Evolutionary conservation across 2,888 invertebrate genomes (phyloP).

Genomic region (Siphonodentalium dalli): DNA sequence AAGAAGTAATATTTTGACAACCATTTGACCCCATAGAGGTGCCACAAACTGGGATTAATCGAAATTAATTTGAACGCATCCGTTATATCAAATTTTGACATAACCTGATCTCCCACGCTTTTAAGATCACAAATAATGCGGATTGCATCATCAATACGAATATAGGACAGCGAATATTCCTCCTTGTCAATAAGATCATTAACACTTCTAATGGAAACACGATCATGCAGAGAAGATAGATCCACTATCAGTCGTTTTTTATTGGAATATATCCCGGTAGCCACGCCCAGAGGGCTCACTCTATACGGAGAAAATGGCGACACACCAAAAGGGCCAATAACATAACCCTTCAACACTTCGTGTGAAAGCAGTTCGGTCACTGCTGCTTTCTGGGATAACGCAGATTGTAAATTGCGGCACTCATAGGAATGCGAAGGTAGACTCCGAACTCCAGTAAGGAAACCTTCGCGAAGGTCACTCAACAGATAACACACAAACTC

Average conservation of each 20-base stretch:
- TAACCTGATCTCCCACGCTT: slow-evolving; percentile 6
- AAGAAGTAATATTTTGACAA: slow-evolving; percentile 20
- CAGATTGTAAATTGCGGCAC: slow-evolving; percentile 26
- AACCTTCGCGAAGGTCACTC: no score
- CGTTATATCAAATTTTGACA: slow-evolving; percentile 27
- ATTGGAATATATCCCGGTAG: slow-evolving; percentile 24
- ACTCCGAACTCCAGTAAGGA: no score
- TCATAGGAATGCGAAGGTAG: no score
- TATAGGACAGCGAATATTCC: slow-evolving; percentile 19
- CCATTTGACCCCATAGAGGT: slow-evolving; percentile 24
- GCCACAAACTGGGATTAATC: slow-evolving; percentile 18
- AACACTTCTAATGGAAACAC: slow-evolving; percentile 15
- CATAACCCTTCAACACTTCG: slow-evolving; percentile 26
- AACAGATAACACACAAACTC: no score
- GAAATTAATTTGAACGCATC: slow-evolving; percentile 29
- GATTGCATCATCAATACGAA: slow-evolving; percentile 31
- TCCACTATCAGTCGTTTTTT: slow-evolving; percentile 30
- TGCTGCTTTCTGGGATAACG: slow-evolving; percentile 7
- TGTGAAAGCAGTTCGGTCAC: slow-evolving; percentile 15
- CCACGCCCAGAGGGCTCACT: slow-evolving; percentile 27
- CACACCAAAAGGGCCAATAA: slow-evolving; percentile 20
- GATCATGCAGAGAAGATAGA: slow-evolving; percentile 28
- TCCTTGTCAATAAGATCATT: slow-evolving; percentile 32
- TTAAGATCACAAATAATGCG: slow-evolving; percentile 15
- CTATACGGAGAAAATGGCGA: slow-evolving; percentile 22